Conservation (phyloP, 2,888 invertebrate species). For the Penaeus monodon region DNA sequence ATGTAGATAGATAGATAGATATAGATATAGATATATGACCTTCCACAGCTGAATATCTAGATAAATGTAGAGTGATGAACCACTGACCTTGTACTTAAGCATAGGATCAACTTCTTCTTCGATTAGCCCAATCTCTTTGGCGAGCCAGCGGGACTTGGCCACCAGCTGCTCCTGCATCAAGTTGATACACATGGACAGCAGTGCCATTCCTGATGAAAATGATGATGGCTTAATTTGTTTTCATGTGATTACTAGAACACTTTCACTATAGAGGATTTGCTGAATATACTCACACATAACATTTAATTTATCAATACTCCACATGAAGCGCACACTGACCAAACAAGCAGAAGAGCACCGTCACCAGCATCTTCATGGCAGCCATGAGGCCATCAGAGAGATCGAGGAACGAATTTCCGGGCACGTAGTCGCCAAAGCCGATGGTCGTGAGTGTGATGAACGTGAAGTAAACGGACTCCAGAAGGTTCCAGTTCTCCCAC, state of each 20-base stretch:
- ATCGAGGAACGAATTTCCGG: slow-evolving; percentile 67
- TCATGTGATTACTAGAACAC: too few species aligned
- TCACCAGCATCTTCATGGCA: slow-evolving; percentile 66
- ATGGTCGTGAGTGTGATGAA: slow-evolving; percentile 71
- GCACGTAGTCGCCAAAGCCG: slow-evolving; percentile 71
- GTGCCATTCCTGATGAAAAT: slow-evolving; percentile 67
- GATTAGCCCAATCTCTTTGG: slow-evolving; percentile 65
- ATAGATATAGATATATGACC: too few species aligned
- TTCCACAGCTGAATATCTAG: not conserved
- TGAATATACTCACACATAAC: not conserved
- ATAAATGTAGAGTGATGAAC: not conserved
- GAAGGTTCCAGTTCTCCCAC: slow-evolving; percentile 66
- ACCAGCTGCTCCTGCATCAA: slow-evolving; percentile 70
- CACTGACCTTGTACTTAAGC: slow-evolving; percentile 52
- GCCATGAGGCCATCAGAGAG: slow-evolving; percentile 52
- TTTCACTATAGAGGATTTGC: not conserved
- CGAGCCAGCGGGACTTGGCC: slow-evolving; percentile 68
- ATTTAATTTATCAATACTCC: too few species aligned
- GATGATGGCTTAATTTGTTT: not conserved
- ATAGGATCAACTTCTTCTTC: slow-evolving; percentile 57
- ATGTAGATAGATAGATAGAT: too few species aligned
- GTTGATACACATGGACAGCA: slow-evolving; percentile 71
- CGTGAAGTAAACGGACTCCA: slow-evolving; percentile 69
- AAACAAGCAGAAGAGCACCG: slow-evolving; percentile 69
- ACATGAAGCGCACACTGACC: slow-evolving; percentile 66